Evolutionary conservation across 2,797 vertebrate species (phyloP), one percentile per base, ranked within the genome.

Genomic region (Xiphophorus birchmanni): DNA sequence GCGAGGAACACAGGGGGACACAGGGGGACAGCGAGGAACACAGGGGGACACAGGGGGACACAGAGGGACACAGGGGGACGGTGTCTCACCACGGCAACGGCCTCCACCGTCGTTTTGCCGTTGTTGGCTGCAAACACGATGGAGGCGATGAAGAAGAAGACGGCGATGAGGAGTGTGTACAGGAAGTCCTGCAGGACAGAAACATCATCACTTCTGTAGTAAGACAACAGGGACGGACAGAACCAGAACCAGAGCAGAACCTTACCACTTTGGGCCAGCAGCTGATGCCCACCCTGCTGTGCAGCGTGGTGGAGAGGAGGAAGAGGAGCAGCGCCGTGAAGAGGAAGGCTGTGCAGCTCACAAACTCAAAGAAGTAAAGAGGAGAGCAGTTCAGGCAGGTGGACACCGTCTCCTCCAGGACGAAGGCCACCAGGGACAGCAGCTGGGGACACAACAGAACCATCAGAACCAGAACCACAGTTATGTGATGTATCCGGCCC

Each of bases 311-410:
- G 82, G 93, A 88, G 75, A 98, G 96, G 17, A 97, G 91, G 47
- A 94, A 21, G 72, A 99, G 83, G 32, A 98, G 94, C 12, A 97
- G 92, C 23, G 96, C 74, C 4, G 96, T 96, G 93, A 98, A 95
- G 79, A 99, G 95, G 87, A 97, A 97, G 82, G 97, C 96, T 0
- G 94, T 96, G 92, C 96, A 97, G 94, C 97, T 99, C 67, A 94
- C 82, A 47, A 99, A 98, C 86, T 99, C 98, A 50, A 99, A 99
- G 86, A 98, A 95, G 93, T 99, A 99, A 75, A 99, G 96, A 0
- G 96, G 91, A 0, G 37, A 0, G 75, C 97, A 99, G 12, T 0
- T 10, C 0, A n/a, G 26, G 32, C 97, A 98, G 21, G 82, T 87
- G 0, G 48, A 78, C 23, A 99, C 96, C 0, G 96, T 35, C 87